A percentile compares a stretch with the other conserved stretches of the same genome.
Evolutionary conservation across 2,113 vertebrate species (phyloP).

Genomic region (Merops nubicus): DNA sequence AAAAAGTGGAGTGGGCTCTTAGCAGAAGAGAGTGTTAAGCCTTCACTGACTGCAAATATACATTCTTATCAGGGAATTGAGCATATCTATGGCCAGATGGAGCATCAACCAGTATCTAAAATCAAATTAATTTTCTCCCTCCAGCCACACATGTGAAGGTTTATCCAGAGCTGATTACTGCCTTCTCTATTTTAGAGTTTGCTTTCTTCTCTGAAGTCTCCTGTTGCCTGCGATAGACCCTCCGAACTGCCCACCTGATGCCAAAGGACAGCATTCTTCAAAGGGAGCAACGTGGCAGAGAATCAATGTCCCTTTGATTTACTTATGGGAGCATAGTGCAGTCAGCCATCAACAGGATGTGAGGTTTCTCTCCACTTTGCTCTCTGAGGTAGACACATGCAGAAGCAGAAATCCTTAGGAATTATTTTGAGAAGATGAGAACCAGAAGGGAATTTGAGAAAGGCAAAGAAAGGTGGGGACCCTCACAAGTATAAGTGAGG

Average conservation of each 20-base stretch:
- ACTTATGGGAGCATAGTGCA: accelerated
- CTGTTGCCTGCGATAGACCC: background rate
- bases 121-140: background rate
- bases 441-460: background rate
- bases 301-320: background rate
- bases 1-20: background rate
- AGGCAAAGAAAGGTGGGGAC: background rate
- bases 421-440: background rate
- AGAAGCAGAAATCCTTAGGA: background rate
- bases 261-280: background rate
- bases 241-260: background rate
- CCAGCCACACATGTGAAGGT: background rate
- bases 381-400: background rate
- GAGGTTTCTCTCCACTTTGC: background rate
- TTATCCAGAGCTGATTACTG: background rate
- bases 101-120: background rate
- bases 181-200: background rate
- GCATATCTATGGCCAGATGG: background rate
- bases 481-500: background rate
- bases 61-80: background rate
- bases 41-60: background rate
- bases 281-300: accelerated
- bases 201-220: background rate
- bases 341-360: background rate
- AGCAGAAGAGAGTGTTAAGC: background rate